A percentile compares a stretch with the other conserved stretches of the same genome.
Conservation (phyloP, 2,888 invertebrate genomes). For the Drosophila anomelani region DNA sequence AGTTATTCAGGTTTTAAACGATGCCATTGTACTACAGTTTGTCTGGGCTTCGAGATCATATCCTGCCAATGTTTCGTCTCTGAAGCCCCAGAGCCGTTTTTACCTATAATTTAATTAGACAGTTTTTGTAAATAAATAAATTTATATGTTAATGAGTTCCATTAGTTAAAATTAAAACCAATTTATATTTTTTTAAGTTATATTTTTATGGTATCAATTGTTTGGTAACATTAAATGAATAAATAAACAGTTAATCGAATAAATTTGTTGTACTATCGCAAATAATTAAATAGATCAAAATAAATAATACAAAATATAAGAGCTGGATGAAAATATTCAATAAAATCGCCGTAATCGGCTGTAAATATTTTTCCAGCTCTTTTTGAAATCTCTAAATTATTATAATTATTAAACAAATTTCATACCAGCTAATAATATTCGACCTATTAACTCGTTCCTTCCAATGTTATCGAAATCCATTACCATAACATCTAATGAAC, state of each 20-base stretch:
- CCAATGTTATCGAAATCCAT: conserved; percentile 99
- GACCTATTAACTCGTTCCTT: conserved; percentile 95
- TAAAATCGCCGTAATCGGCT: not conserved
- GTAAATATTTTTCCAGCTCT: not conserved
- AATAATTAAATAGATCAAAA: too few relatives aligned
- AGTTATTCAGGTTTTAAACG: conserved; percentile 95
- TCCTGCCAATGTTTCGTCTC: conserved; percentile 99
- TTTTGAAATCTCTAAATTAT: not conserved
- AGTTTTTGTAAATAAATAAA: not conserved
- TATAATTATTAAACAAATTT: not conserved
- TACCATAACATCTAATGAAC: conserved; percentile 96
- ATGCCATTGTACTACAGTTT: conserved; percentile 98
- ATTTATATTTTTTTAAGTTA: too few relatives aligned
- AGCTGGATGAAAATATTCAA: not conserved
- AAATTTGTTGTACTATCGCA: too few relatives aligned
- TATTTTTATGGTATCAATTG: too few relatives aligned
- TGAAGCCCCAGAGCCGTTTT: conserved; percentile 96
- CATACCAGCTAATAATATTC: conserved; percentile 95
- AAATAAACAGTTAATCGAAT: too few relatives aligned
- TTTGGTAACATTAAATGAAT: too few relatives aligned
- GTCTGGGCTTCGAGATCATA: conserved; percentile 98
- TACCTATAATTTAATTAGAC: conserved; percentile 86
- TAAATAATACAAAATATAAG: too few relatives aligned
- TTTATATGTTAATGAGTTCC: not conserved
- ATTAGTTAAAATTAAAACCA: not conserved